Evolutionary conservation across 2,797 vertebrate species (phyloP).

Genomic region (Aplochiton taeniatus): DNA sequence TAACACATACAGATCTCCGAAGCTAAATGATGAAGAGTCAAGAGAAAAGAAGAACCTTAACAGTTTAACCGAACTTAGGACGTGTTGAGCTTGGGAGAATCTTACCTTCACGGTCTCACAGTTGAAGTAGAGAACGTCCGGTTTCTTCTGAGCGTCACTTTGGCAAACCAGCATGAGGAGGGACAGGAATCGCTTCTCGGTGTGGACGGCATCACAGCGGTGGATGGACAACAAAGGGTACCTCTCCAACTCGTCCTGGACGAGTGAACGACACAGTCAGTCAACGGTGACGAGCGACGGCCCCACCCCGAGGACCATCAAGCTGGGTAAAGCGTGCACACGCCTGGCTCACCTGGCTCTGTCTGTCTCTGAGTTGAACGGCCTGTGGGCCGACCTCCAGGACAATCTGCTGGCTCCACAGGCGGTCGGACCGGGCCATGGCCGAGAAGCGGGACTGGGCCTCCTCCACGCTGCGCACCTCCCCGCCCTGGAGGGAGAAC

Average conservation of each 20-base stretch:
- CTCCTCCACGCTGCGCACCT: constrained; percentile 82
- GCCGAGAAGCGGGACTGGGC: constrained; percentile 73
- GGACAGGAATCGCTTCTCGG: constrained; percentile 65
- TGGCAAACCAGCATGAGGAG: constrained; percentile 83
- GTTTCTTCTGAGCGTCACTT: constrained; percentile 69
- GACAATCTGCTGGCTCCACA: constrained; percentile 85
- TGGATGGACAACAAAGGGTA: constrained; percentile 73
- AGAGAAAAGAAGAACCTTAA: too few species aligned
- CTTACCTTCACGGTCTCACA: constrained; percentile 68
- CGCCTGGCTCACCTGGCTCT: constrained; percentile 60
- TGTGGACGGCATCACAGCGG: constrained; percentile 75
- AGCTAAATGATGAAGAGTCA: too few species aligned
- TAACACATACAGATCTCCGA: too few species aligned
- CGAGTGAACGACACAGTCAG: not conserved
- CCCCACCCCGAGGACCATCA: too few species aligned
- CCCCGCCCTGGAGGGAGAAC: constrained; percentile 80
- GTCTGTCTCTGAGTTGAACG: constrained; percentile 61
- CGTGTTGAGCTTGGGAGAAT: not conserved
- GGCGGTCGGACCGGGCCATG: constrained; percentile 76
- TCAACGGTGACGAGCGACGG: not conserved
- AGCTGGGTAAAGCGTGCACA: too few species aligned
- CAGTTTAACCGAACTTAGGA: too few species aligned
- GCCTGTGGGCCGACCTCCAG: constrained; percentile 55
- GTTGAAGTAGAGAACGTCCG: constrained; percentile 84
- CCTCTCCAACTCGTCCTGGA: constrained; percentile 81